Evolutionary conservation across 2,797 vertebrate species (phyloP).

Genomic region (Cyprinella venusta): DNA sequence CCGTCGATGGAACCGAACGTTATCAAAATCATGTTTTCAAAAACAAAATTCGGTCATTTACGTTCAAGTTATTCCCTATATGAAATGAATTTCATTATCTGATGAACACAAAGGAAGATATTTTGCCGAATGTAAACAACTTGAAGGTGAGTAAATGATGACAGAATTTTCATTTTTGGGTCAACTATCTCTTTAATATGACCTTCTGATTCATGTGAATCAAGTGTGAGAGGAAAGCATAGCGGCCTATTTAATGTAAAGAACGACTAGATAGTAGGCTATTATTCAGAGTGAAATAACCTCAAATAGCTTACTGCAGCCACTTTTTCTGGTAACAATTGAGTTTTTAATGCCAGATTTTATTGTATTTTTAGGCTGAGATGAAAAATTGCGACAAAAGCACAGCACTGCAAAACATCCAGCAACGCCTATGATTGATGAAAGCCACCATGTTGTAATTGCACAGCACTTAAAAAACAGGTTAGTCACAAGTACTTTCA

Average conservation of each 20-base stretch:
- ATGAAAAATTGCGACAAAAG: not conserved
- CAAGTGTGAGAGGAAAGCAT: not conserved
- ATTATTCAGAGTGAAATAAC: not conserved
- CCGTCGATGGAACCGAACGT: too few species aligned
- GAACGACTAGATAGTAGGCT: not conserved
- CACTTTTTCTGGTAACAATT: not conserved
- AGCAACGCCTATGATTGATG: not conserved
- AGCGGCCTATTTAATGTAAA: not conserved
- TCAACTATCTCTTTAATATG: too few species aligned
- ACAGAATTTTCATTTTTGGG: too few species aligned
- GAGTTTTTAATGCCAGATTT: not conserved
- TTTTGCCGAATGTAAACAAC: too few species aligned
- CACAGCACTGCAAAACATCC: not conserved
- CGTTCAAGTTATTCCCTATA: too few species aligned
- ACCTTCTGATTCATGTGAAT: not conserved
- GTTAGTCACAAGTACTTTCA: conserved; percentile 16
- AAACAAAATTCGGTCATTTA: too few species aligned
- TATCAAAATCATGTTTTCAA: too few species aligned
- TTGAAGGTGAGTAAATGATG: too few species aligned
- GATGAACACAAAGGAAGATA: too few species aligned
- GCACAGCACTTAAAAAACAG: conserved; percentile 1
- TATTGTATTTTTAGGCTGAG: not conserved
- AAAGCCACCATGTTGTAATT: conserved; percentile 19
- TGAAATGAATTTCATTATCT: too few species aligned
- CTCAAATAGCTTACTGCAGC: not conserved